These are phyloP conservation scores for Patiria miniata DNA, from an alignment of 35 echinoderm and acorn worm genomes.

Conservation along the genomic window DNA sequence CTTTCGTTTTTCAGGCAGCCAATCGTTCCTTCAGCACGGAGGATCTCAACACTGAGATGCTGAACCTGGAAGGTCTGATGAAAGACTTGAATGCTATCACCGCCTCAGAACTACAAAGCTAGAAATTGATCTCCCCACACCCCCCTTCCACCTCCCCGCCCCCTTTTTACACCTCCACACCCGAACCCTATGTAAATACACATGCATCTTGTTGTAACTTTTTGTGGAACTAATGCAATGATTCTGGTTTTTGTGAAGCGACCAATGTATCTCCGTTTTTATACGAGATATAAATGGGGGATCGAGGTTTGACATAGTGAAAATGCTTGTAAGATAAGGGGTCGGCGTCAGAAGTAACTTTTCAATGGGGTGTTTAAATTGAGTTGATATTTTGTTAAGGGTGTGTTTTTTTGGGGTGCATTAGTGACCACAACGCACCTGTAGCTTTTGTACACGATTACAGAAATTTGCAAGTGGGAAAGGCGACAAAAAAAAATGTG, in stretches of 20 bases:
- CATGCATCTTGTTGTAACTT: background rate
- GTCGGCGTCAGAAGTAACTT: too few species aligned
- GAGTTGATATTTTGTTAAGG: too few species aligned
- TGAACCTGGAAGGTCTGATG: slow-evolving; percentile 96
- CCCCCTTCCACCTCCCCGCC: background rate
- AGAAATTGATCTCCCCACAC: background rate
- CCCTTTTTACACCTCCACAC: background rate
- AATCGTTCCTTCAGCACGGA: slow-evolving; percentile 92
- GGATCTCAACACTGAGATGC: slow-evolving; percentile 98
- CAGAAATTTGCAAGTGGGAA: too few species aligned
- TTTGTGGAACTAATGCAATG: slow-evolving; percentile 12
- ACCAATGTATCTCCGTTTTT: too few species aligned
- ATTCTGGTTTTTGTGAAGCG: background rate
- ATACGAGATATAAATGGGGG: too few species aligned
- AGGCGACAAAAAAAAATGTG: too few species aligned
- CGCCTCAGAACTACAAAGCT: slow-evolving; percentile 90
- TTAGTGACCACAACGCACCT: too few species aligned
- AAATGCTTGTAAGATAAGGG: too few species aligned
- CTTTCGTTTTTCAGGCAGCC: slow-evolving; percentile 54
- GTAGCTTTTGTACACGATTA: too few species aligned
- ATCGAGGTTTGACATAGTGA: too few species aligned
- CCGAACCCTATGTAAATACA: background rate
- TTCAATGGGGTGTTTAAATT: too few species aligned
- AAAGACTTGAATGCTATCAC: slow-evolving; percentile 99
- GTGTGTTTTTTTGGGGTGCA: too few species aligned